phyloP scores from a whole-genome alignment of 2,888 invertebrate species.

The Lasius platythorax region DNA sequence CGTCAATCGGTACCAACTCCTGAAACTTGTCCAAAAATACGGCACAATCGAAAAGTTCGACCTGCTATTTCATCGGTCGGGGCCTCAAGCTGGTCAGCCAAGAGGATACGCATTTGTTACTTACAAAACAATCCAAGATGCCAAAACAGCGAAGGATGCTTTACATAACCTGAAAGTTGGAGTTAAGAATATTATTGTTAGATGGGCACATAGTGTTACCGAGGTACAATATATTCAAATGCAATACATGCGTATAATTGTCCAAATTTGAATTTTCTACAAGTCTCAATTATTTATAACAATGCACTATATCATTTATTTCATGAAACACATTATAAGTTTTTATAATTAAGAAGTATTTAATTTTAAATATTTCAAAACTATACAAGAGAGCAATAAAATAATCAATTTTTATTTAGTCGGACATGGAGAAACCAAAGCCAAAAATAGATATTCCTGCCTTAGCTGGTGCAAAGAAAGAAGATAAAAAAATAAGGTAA shows the following conservation, averaged over 20 bases:
- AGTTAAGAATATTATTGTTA: conserved; percentile 92
- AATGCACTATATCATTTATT: conserved; percentile 25
- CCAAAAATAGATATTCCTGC: conserved; percentile 93
- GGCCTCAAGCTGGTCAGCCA: conserved; percentile 95
- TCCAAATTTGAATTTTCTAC: not conserved
- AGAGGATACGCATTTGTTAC: conserved; percentile 98
- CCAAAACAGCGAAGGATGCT: conserved; percentile 90
- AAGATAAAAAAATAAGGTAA: conserved; percentile 87
- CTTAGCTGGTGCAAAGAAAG: conserved; percentile 89
- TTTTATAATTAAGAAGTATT: conserved; percentile 10
- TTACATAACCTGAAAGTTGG: conserved; percentile 92
- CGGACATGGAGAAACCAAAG: conserved; percentile 92
- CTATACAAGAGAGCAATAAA: not conserved
- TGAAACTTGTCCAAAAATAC: conserved; percentile 98
- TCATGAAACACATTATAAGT: conserved; percentile 10
- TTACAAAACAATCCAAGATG: conserved; percentile 90
- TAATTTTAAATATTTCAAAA: conserved; percentile 5
- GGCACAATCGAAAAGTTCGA: conserved; percentile 98
- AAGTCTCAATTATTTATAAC: not conserved
- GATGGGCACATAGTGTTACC: conserved; percentile 92
- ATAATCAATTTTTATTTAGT: conserved; percentile 86
- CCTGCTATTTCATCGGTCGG: conserved; percentile 96
- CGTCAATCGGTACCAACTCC: conserved; percentile 96
- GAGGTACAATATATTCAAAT: conserved; percentile 86
- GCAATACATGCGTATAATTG: not conserved